These are phyloP conservation scores for Ammodytes dubius DNA, from an alignment of 2,113 vertebrate species.

Conservation along the genomic window DNA sequence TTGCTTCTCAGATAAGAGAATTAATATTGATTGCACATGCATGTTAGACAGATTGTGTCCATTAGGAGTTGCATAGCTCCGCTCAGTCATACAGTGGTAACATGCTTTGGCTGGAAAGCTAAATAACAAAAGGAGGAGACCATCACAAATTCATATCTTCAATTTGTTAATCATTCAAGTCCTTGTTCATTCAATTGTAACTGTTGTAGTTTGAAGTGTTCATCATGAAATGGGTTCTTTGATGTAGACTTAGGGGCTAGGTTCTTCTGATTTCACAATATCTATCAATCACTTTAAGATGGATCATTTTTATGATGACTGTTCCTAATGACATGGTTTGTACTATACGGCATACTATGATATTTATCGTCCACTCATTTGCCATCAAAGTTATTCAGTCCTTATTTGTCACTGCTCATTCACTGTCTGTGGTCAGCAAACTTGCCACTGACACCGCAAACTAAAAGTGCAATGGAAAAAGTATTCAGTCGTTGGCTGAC, in stretches of 20 bases:
- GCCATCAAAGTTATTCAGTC: conserved; percentile 5
- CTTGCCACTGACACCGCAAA: conserved; percentile 1
- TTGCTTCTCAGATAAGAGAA: conserved; percentile 75
- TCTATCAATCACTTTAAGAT: not conserved
- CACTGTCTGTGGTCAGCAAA: conserved; percentile 3
- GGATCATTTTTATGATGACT: not conserved
- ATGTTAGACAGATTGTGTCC: conserved; percentile 72
- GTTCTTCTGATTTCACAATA: not conserved
- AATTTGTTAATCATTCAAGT: not conserved
- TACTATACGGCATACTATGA: not conserved
- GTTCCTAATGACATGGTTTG: conserved; percentile 3
- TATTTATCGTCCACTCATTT: not conserved
- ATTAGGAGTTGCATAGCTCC: conserved; percentile 61
- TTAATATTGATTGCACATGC: conserved; percentile 80
- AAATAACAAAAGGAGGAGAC: not conserved
- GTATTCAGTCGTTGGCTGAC: conserved; percentile 29
- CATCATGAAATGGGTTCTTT: conserved; percentile 12
- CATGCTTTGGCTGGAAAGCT: conserved; percentile 1
- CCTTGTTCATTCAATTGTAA: not conserved
- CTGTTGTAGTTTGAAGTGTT: not conserved
- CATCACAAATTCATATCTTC: conserved; percentile 5
- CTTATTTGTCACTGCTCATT: not conserved
- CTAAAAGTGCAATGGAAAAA: conserved; percentile 38
- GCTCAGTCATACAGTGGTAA: conserved; percentile 32
- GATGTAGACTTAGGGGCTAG: not conserved